Percentiles rank a stretch among this genome's conserved stretches.
Evolutionary conservation across 2,888 invertebrate genomes (phyloP).

Genomic region (Conus canariensis): DNA sequence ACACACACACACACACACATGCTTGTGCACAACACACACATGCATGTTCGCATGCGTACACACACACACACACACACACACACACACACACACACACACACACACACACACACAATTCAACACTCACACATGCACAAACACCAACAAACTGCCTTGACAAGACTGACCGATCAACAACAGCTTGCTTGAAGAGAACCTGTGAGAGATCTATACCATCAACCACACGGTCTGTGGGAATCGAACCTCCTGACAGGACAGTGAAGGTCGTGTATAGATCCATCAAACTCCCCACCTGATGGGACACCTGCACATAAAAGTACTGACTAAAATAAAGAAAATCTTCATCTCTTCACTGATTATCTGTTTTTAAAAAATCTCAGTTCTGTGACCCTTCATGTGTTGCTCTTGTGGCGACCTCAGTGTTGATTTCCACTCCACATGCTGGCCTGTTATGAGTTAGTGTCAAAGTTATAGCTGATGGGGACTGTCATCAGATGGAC

Average conservation of each 20-base stretch:
- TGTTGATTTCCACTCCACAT: too few species aligned
- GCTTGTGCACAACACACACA: background rate
- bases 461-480: too few species aligned
- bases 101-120: background rate
- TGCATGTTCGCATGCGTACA: background rate
- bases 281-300: constrained; percentile 76
- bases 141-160: background rate
- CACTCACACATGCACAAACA: background rate
- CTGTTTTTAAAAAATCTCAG: too few species aligned
- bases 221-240: constrained; percentile 72
- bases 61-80: constrained; percentile 13
- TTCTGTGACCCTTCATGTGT: too few species aligned
- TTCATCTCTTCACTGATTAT: too few species aligned
- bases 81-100: background rate
- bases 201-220: constrained; percentile 78
- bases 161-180: constrained; percentile 58
- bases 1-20: background rate
- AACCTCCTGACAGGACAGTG: constrained; percentile 72
- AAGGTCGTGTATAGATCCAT: constrained; percentile 79
- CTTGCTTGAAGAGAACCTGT: constrained; percentile 61
- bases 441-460: too few species aligned
- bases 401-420: too few species aligned
- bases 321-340: too few species aligned
- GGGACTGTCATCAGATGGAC: too few species aligned
- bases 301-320: constrained; percentile 65